Conservation (phyloP, 2,888 invertebrate genomes). For the Pinctada fucata region DNA sequence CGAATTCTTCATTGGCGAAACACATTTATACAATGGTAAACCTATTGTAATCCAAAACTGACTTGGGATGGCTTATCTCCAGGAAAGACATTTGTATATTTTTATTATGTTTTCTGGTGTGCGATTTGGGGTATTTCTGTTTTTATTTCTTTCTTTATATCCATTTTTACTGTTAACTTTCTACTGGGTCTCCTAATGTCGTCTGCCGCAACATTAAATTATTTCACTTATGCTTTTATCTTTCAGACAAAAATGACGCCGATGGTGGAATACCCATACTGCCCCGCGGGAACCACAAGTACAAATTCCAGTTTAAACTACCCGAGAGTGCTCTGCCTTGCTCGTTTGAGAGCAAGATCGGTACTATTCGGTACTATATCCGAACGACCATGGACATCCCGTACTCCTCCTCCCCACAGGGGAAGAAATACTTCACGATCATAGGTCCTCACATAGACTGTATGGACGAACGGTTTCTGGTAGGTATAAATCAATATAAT, state of each 20-base stretch:
- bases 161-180: no score
- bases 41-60: no score
- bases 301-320: conserved; percentile 84
- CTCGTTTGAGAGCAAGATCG: conserved; percentile 86
- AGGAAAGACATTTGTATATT: no score
- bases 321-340: conserved; percentile 86
- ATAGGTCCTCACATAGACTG: conserved; percentile 88
- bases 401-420: conserved; percentile 87
- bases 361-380: conserved; percentile 84
- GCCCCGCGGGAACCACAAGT: conserved; percentile 84
- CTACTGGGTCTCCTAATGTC: no score
- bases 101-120: no score
- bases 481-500: conserved; percentile 74
- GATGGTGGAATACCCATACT: conserved; percentile 80
- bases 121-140: no score
- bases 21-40: no score
- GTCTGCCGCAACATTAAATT: no score
- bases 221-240: neutral
- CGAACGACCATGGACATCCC: conserved; percentile 84
- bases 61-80: no score
- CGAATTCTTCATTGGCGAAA: no score
- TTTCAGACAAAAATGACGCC: conserved; percentile 71
- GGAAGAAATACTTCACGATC: conserved; percentile 88
- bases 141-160: no score
- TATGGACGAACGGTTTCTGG: conserved; percentile 88